phyloP scores from a whole-genome alignment of 2,888 invertebrate species.

The Podabrus alpinus region DNA sequence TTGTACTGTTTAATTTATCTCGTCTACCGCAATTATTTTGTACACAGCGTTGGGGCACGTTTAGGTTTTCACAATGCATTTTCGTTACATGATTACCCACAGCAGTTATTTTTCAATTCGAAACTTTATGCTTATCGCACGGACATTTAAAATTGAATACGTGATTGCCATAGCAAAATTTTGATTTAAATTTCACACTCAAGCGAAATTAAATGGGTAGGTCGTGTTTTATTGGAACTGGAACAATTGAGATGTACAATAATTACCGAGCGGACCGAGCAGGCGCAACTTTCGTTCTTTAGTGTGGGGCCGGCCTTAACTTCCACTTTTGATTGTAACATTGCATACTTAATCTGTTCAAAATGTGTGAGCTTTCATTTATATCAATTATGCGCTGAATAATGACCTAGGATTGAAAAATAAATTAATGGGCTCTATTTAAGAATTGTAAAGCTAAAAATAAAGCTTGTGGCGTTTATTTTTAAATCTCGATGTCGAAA shows the following conservation, averaged over 20 bases:
- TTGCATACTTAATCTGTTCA: background rate
- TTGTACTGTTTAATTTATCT: constrained; percentile 18
- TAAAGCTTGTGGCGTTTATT: background rate
- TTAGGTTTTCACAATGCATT: background rate
- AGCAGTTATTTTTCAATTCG: background rate
- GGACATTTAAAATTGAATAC: background rate
- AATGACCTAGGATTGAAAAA: background rate
- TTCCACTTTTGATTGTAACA: background rate
- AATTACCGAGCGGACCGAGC: no score
- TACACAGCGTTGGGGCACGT: background rate
- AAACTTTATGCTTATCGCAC: background rate
- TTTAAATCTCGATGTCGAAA: background rate
- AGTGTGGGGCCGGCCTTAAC: background rate
- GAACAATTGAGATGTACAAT: background rate
- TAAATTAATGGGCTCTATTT: background rate
- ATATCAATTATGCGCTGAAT: background rate
- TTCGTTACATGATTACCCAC: background rate
- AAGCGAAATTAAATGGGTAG: background rate
- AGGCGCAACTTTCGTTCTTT: background rate
- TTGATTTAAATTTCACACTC: background rate
- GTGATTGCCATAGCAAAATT: background rate
- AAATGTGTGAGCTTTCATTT: background rate
- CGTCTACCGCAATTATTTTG: background rate
- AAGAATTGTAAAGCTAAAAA: background rate
- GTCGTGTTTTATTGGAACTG: background rate